Evolutionary conservation across 2,113 vertebrate species (phyloP), one percentile per base, ranked within the genome.

Genomic region (Merops nubicus): DNA sequence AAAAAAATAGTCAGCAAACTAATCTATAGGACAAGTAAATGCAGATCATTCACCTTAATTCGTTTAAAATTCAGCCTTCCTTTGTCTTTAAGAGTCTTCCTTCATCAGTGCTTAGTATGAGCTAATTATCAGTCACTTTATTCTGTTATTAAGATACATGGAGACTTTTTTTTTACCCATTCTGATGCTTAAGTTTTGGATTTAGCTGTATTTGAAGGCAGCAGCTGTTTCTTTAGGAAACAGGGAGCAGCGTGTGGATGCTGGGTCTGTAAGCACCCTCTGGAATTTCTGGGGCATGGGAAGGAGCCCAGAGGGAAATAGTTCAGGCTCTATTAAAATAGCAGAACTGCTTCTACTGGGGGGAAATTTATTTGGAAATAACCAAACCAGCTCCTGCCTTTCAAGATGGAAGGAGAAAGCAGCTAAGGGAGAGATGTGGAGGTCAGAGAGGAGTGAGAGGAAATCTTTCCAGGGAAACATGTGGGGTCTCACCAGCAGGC

Each of bases 11-110:
- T 88, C 69, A 90, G 88, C 85, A 78, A 96, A 90, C 67, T 78
- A 89, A 90, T 91, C 75, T 56, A 81, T 86, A 81, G 85, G 75
- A 80, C 63, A 57, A 86, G 59, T 45, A 63, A 93, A 60, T 2
- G 48, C 34, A 85, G 87, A 86, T 69, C 26, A 5, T 75, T 83
- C 65, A 82, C 77, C 53, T 88, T 89, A 43, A 79, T 79, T 88
- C 1, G 0, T 73, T 92, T 87, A 84, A 81, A 88, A 94, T 82
- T 85, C 68, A 54, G 12, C 40, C 74, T 43, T 80, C 21, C 47
- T 56, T 70, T 51, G 67, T 38, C 45, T 69, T 70, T 53, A n/a
- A 65, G 38, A 23, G 57, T 75, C 85, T 87, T 62, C 31, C 43
- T 81, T 75, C 56, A 68, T 47, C 57, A n/a, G 38, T 76, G 62